phyloP scores from a whole-genome alignment of 2,113 vertebrate species.

The rabbit (Oryctolagus cuniculus) region DNA sequence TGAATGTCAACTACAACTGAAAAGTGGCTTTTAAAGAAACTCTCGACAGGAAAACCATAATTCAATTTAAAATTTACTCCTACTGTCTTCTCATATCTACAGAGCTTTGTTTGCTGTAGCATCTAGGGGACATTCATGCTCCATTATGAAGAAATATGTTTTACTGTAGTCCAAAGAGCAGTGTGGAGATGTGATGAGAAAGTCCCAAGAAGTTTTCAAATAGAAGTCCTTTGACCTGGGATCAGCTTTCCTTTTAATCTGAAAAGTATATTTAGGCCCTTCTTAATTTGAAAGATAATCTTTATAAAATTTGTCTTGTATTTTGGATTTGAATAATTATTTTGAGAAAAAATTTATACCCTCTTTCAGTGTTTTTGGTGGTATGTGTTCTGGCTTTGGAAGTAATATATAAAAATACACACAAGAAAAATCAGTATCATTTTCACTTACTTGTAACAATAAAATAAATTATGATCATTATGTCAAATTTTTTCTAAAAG shows the following conservation, averaged over 20 bases:
- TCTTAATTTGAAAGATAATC: conserved; percentile 4
- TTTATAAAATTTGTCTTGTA: neutral
- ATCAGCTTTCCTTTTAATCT: neutral
- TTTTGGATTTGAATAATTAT: neutral
- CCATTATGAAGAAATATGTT: conserved; percentile 9
- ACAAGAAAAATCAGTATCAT: neutral
- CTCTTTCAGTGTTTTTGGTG: neutral
- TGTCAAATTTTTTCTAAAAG: conserved; percentile 23
- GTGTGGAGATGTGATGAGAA: neutral
- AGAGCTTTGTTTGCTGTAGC: conserved; percentile 47
- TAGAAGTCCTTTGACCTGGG: conserved; percentile 33
- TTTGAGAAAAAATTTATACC: neutral
- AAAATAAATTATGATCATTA: neutral
- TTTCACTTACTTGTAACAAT: neutral
- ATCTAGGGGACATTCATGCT: conserved; percentile 53
- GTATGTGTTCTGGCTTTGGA: neutral
- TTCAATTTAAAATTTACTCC: conserved; percentile 73
- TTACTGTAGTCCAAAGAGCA: neutral
- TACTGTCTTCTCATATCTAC: conserved; percentile 60
- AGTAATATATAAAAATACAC: neutral
- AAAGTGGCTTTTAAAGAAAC: conserved; percentile 72
- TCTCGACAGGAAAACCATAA: conserved; percentile 62
- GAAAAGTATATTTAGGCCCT: conserved; percentile 39
- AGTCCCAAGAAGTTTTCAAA: neutral
- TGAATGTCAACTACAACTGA: conserved; percentile 77